Conservation (phyloP, 2,797 vertebrate genomes). For the Cryptoblepharus egeriae region DNA sequence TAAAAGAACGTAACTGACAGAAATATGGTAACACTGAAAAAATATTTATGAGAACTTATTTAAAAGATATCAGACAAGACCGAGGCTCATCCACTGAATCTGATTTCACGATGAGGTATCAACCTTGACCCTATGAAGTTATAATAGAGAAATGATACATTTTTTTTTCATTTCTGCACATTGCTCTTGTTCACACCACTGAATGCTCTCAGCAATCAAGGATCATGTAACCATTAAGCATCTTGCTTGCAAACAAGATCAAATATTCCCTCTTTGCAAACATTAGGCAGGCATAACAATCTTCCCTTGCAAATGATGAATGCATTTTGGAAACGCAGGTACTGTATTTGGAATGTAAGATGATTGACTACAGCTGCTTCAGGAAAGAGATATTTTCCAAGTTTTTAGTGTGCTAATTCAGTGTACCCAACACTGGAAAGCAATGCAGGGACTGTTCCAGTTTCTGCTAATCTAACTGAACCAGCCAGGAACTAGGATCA, state of each 20-base stretch:
- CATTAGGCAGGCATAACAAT: not conserved
- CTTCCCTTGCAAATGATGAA: not conserved
- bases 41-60: not conserved
- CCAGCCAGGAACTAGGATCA: not conserved
- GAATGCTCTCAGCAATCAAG: not conserved
- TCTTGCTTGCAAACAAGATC: not conserved
- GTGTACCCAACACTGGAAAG: not conserved
- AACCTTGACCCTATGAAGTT: not conserved
- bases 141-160: not conserved
- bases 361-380: not conserved
- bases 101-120: not conserved
- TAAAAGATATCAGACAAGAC: not conserved
- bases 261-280: not conserved
- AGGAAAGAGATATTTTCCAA: not conserved
- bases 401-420: not conserved
- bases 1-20: not conserved
- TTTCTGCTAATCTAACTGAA: slow-evolving; percentile 2
- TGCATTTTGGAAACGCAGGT: not conserved
- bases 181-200: not conserved
- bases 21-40: not conserved
- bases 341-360: not conserved
- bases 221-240: not conserved
- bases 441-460: not conserved
- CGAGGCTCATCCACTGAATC: not conserved
- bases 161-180: not conserved